Conservation (phyloP, 1,140 invertebrate species). For the Doryteuthis pealeii region DNA sequence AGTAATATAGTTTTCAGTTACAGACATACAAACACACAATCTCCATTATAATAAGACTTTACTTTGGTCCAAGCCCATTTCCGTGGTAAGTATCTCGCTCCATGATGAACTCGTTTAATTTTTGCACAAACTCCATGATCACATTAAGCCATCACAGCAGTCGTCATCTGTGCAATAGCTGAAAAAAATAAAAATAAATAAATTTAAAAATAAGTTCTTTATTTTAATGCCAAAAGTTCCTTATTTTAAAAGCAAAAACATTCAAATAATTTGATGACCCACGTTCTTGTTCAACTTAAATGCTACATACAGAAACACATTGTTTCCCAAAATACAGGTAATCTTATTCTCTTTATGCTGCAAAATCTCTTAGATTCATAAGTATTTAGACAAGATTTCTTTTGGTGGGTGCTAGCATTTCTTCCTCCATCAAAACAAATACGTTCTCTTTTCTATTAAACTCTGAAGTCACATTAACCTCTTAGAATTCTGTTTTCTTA, state of each 20-base stretch:
- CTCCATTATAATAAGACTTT: too few species aligned
- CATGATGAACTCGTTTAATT: conserved; percentile 98
- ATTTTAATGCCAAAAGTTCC: too few species aligned
- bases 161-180: conserved; percentile 97
- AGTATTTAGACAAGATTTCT: not conserved
- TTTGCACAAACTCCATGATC: conserved; percentile 98
- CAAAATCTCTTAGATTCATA: not conserved
- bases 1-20: not conserved
- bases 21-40: not conserved
- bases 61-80: conserved; percentile 97
- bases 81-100: conserved; percentile 95
- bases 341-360: too few species aligned
- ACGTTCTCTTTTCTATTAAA: not conserved
- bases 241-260: too few species aligned
- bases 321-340: too few species aligned
- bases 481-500: not conserved
- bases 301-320: too few species aligned
- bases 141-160: conserved; percentile 94
- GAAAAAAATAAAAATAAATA: conserved; percentile 30
- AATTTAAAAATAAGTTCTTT: too few species aligned
- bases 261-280: too few species aligned
- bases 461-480: not conserved
- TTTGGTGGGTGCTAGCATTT: too few species aligned
- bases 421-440: not conserved
- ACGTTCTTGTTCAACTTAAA: too few species aligned